A percentile compares a stretch with the other conserved stretches of the same genome.
These are phyloP conservation scores for Alloplasta piceator DNA, from an alignment of 2,888 invertebrate genomes.

Conservation along the genomic window DNA sequence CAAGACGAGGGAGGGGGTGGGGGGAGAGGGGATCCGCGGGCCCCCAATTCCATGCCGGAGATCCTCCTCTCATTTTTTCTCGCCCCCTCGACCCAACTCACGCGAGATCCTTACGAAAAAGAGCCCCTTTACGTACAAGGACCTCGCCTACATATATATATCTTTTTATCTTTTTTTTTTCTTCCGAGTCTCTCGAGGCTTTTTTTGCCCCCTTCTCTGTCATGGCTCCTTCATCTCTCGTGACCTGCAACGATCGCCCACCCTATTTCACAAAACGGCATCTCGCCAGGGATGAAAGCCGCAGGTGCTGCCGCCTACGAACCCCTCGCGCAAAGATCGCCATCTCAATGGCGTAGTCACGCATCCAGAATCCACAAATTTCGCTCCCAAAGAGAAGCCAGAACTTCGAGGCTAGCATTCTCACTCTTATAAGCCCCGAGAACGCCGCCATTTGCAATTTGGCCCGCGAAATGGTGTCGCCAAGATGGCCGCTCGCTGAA, in stretches of 20 bases:
- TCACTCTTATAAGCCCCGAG: too few relatives aligned
- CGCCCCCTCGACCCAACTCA: conserved; percentile 45
- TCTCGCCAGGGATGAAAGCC: conserved; percentile 75
- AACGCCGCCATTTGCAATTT: too few relatives aligned
- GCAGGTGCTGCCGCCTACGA: conserved; percentile 78
- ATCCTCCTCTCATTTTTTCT: conserved; percentile 21
- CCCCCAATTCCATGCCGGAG: conserved; percentile 12
- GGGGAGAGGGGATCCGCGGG: conserved; percentile 13
- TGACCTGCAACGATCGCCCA: conserved; percentile 70
- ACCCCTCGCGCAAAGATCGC: conserved; percentile 68
- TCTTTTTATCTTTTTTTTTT: conserved; percentile 57
- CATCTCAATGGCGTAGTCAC: conserved; percentile 68
- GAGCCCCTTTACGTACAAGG: conserved; percentile 60
- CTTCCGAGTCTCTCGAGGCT: conserved; percentile 61
- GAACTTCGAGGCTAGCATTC: too few relatives aligned
- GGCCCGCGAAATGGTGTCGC: too few relatives aligned
- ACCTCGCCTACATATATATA: conserved; percentile 49
- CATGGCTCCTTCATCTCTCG: conserved; percentile 66
- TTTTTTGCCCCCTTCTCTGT: conserved; percentile 55
- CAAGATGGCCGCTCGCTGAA: too few relatives aligned
- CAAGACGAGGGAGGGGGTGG: not conserved
- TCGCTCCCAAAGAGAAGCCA: too few relatives aligned
- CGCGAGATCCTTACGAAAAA: conserved; percentile 51
- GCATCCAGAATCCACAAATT: too few relatives aligned
- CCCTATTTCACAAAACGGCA: conserved; percentile 63